Percentiles rank a stretch among this genome's conserved stretches.
Conservation (phyloP, 37 sponge, comb jelly and placozoan genomes). For the Halisarca cf. caerulea region DNA sequence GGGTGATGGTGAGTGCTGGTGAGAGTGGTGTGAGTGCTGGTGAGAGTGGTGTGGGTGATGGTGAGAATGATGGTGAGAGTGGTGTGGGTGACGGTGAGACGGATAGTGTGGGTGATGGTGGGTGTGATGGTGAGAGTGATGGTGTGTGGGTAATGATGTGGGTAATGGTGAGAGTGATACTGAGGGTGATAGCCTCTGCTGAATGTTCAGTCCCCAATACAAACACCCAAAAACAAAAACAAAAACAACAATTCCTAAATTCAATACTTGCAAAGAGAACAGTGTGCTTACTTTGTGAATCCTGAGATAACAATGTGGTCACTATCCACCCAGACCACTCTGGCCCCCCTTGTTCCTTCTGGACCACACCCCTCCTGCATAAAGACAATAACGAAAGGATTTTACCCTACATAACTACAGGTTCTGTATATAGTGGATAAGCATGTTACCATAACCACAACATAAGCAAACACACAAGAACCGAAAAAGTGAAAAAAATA, state of each 20-base stretch:
- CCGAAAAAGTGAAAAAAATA: not conserved
- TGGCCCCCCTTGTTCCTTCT: conserved; percentile 73
- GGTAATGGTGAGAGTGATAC: too few relatives aligned
- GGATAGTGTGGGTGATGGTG: too few relatives aligned
- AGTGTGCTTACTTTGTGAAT: conserved; percentile 53
- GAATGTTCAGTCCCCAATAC: not conserved
- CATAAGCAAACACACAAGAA: not conserved
- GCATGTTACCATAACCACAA: too few relatives aligned
- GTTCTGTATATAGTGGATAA: not conserved
- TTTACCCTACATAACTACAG: not conserved
- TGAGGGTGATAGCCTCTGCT: not conserved
- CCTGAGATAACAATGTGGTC: conserved; percentile 67
- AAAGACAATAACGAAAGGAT: not conserved
- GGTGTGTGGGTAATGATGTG: too few relatives aligned
- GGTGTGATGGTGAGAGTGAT: too few relatives aligned
- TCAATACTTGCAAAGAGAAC: not conserved
- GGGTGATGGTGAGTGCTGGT: too few relatives aligned
- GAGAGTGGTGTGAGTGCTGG: too few relatives aligned
- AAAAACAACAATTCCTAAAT: not conserved
- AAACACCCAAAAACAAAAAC: not conserved
- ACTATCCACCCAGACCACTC: conserved; percentile 73
- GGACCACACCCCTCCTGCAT: conserved; percentile 62
- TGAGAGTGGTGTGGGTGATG: too few relatives aligned
- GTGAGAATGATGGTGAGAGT: too few relatives aligned
- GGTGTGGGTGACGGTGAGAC: too few relatives aligned